These are phyloP conservation scores for Xestia sexstrigata DNA, from an alignment of 2,888 invertebrate species.

Conservation along the genomic window DNA sequence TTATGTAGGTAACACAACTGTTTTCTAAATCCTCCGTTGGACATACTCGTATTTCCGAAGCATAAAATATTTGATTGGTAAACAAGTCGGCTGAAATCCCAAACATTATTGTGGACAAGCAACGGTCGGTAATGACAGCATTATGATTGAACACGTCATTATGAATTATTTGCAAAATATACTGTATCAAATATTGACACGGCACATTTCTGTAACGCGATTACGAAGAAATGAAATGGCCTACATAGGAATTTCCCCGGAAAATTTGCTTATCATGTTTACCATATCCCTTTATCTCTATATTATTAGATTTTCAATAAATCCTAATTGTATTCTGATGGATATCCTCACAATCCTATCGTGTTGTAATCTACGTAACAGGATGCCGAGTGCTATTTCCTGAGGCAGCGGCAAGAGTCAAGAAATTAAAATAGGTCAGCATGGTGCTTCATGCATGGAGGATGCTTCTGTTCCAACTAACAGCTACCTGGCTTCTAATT, in stretches of 20 bases:
- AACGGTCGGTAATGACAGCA: not conserved
- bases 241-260: not conserved
- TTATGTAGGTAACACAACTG: not conserved
- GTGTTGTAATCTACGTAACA: not conserved
- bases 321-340: not conserved
- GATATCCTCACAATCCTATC: not conserved
- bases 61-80: conserved; percentile 4
- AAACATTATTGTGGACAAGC: conserved; percentile 1
- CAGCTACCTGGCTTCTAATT: conserved; percentile 44
- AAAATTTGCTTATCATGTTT: conserved; percentile 12
- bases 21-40: not conserved
- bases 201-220: conserved; percentile 1
- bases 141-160: not conserved
- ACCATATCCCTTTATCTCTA: not conserved
- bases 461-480: conserved; percentile 49
- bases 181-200: conserved; percentile 8
- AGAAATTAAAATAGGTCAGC: conserved; percentile 55
- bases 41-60: conserved; percentile 7
- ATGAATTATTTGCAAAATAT: not conserved
- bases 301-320: not conserved
- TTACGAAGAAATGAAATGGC: conserved; percentile 3
- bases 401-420: conserved; percentile 2
- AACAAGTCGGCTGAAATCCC: conserved; percentile 7
- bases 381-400: conserved; percentile 21
- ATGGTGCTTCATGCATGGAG: conserved; percentile 36